phyloP scores from a whole-genome alignment of 2,113 vertebrate genomes.

The Pica pica region DNA sequence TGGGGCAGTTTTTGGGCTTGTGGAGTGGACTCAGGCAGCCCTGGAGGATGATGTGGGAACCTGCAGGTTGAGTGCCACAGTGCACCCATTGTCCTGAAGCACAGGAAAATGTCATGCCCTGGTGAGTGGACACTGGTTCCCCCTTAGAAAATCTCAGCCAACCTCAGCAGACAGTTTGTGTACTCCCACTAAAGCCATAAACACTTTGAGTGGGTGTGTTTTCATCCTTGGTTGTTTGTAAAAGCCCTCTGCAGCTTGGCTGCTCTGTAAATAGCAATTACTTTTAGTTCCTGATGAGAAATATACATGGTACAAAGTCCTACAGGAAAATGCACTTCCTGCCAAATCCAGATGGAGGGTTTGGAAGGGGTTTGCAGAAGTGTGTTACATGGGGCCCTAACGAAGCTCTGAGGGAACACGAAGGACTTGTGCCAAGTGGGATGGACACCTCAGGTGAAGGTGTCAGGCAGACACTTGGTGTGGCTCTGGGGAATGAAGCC shows the following conservation, averaged over 20 bases:
- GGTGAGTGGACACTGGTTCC: neutral
- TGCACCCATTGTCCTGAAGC: rapidly evolving
- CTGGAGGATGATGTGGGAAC: neutral
- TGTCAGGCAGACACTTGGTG: neutral
- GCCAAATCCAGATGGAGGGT: neutral
- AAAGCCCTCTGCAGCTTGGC: neutral
- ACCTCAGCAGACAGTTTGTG: neutral
- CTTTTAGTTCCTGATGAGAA: neutral
- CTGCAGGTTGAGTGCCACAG: rapidly evolving
- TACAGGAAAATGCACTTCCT: neutral
- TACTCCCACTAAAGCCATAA: neutral
- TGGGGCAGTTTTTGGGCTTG: rapidly evolving
- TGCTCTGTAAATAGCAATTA: neutral
- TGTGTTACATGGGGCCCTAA: rapidly evolving
- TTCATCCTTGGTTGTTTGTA: neutral
- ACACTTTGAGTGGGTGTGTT: neutral
- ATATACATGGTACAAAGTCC: neutral
- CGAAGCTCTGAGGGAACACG: rapidly evolving
- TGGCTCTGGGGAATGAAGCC: neutral
- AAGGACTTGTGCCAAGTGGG: neutral
- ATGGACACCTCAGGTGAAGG: too few species aligned
- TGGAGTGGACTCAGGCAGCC: rapidly evolving
- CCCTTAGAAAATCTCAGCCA: neutral
- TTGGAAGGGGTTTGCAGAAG: neutral
- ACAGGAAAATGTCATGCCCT: neutral